phyloP scores from a whole-genome alignment of 92 coral and sea anemone species.

The Epizoanthus illoricatus region DNA sequence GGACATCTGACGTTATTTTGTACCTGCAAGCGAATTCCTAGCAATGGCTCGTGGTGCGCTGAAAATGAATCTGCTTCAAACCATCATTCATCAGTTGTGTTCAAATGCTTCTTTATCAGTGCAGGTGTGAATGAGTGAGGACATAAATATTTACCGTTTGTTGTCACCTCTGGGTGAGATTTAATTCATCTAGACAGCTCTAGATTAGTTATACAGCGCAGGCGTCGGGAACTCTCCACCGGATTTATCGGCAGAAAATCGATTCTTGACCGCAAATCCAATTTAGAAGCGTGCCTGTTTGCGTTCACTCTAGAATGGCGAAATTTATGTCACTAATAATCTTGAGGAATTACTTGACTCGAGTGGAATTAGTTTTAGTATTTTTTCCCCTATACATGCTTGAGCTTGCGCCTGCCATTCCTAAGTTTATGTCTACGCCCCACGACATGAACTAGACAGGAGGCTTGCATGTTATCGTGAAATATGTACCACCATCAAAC shows the following conservation, averaged over 20 bases:
- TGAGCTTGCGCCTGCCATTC: not conserved
- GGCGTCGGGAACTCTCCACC: not conserved
- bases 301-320: not conserved
- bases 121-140: slow-evolving; percentile 34
- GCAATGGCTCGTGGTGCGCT: not conserved
- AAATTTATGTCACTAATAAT: not conserved
- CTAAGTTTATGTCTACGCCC: not conserved
- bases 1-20: not conserved
- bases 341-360: slow-evolving; percentile 29
- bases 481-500: not conserved
- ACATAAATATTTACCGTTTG: slow-evolving; percentile 35
- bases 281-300: not conserved
- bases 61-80: slow-evolving; percentile 18
- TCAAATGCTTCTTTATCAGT: slow-evolving; percentile 11
- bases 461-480: not conserved
- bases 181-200: not conserved
- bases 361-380: not conserved
- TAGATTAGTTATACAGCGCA: not conserved
- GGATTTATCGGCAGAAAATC: not conserved
- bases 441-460: not conserved
- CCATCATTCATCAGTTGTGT: slow-evolving; percentile 29
- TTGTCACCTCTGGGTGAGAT: not conserved
- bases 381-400: no score
- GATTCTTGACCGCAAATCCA: slow-evolving; percentile 7
- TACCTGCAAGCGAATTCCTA: not conserved